Percentiles rank a stretch among this genome's conserved stretches.
Evolutionary conservation across 2,888 invertebrate genomes (phyloP).

Genomic region (Colostygia pectinataria): DNA sequence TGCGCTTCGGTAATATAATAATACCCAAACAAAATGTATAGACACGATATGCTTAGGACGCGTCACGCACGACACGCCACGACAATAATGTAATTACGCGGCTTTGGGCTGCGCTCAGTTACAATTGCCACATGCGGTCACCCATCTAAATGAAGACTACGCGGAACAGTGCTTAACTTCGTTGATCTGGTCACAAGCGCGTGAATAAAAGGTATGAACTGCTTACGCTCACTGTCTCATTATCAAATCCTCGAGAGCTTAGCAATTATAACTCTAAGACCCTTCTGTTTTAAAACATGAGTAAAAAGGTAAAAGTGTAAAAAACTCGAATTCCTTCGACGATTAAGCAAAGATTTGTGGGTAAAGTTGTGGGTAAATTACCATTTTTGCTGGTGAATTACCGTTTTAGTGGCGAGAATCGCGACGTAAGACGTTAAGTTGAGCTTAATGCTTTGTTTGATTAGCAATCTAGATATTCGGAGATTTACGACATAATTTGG

Average conservation of each 20-base stretch:
- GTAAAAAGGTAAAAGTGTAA: slow-evolving; percentile 35
- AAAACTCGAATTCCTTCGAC: slow-evolving; percentile 43
- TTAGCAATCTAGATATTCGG: slow-evolving; percentile 24
- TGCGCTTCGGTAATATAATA: too few species aligned
- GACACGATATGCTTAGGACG: too few species aligned
- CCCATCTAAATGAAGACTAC: too few species aligned
- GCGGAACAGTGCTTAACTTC: too few species aligned
- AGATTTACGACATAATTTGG: slow-evolving; percentile 20
- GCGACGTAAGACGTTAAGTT: slow-evolving; percentile 28
- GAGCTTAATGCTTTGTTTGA: slow-evolving; percentile 24
- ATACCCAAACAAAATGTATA: too few species aligned
- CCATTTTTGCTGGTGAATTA: slow-evolving; percentile 33
- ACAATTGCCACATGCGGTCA: too few species aligned
- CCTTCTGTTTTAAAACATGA: slow-evolving; percentile 30
- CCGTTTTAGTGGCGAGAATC: slow-evolving; percentile 26
- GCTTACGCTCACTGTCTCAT: not conserved
- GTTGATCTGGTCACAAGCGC: too few species aligned
- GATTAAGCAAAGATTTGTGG: slow-evolving; percentile 66
- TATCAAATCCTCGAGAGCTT: not conserved
- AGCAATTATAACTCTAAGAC: slow-evolving; percentile 3
- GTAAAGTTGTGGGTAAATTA: slow-evolving; percentile 48
- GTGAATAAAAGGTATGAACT: not conserved
- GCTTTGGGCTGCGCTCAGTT: too few species aligned
- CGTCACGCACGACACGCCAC: too few species aligned
- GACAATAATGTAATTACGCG: too few species aligned